These are phyloP conservation scores for Autographa pulchrina DNA, from an alignment of 2,888 invertebrate species.

Conservation along the genomic window DNA sequence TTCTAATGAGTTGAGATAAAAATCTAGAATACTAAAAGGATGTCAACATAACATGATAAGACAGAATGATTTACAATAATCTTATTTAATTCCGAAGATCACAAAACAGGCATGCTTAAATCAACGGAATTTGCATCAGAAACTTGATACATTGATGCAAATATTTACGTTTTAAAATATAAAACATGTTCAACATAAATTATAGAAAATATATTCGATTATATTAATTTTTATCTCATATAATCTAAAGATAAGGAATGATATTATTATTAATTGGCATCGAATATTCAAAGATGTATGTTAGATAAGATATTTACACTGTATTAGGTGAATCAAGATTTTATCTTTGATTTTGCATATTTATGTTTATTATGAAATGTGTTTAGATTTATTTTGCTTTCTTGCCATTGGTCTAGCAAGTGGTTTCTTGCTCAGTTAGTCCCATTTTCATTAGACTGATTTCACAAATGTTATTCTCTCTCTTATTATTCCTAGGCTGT, in stretches of 20 bases:
- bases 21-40: conserved; percentile 2
- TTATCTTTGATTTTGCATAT: not conserved
- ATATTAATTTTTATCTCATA: conserved; percentile 4
- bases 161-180: not conserved
- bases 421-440: not conserved
- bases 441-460: not conserved
- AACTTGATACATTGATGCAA: not conserved
- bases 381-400: not conserved
- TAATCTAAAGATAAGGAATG: conserved; percentile 1
- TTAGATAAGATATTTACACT: not conserved
- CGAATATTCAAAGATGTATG: not conserved
- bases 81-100: not conserved
- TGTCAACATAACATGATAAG: not conserved
- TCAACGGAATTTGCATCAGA: not conserved
- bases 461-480: not conserved
- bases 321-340: not conserved
- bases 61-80: not conserved
- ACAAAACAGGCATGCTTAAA: not conserved
- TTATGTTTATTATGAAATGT: conserved; percentile 1
- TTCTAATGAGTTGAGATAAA: not conserved
- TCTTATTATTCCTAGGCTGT: not conserved
- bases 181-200: not conserved
- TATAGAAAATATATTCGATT: not conserved
- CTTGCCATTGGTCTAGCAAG: not conserved
- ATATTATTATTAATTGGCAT: not conserved